Conservation (phyloP, 2,888 invertebrate species). For the Tenthredo scrophulariae region DNA sequence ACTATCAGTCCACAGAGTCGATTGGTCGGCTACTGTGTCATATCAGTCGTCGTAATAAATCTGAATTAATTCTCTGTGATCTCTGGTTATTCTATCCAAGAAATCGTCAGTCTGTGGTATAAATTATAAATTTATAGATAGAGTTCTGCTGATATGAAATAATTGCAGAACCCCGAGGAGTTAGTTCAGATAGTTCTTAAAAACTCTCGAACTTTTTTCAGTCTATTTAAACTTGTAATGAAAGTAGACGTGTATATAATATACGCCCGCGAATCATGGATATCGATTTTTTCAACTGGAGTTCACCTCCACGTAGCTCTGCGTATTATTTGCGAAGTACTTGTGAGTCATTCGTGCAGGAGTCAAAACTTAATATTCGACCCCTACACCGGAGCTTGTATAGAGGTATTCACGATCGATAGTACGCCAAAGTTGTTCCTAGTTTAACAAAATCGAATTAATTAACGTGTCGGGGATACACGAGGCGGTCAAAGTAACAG, state of each 20-base stretch:
- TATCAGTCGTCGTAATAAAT: background rate
- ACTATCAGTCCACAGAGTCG: background rate
- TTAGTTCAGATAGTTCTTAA: background rate
- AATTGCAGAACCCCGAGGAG: background rate
- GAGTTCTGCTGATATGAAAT: background rate
- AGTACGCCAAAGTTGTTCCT: conserved; percentile 44
- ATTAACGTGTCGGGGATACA: conserved; percentile 38
- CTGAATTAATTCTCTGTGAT: background rate
- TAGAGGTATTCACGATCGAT: conserved; percentile 31
- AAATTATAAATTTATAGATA: background rate
- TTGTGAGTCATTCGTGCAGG: conserved; percentile 19
- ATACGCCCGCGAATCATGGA: background rate
- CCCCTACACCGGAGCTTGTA: background rate
- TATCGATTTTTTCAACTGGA: background rate
- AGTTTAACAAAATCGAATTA: conserved; percentile 47
- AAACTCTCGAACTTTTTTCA: background rate
- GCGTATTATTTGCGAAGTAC: conserved; percentile 12
- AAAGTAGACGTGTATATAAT: background rate
- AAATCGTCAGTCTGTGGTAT: conserved; percentile 4
- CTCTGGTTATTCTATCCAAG: background rate
- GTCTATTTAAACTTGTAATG: background rate
- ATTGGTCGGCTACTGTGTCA: background rate
- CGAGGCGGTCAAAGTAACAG: conserved; percentile 43
- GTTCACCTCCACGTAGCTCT: background rate
- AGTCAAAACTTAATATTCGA: conserved; percentile 10